phyloP scores from a whole-genome alignment of 1,140 invertebrate genomes.

The Conus ventricosus region DNA sequence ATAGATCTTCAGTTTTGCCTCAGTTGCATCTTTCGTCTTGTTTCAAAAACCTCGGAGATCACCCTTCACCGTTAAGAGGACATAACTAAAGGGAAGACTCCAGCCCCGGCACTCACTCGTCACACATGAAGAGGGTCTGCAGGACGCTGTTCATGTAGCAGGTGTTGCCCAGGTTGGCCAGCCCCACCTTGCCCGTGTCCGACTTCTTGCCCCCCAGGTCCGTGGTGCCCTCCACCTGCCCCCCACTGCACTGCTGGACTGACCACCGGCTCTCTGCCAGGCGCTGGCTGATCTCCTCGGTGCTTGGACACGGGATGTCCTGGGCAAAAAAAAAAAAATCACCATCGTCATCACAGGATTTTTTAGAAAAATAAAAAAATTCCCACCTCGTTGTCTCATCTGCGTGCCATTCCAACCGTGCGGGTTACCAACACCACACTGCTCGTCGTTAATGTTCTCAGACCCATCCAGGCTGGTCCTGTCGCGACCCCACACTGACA shows the following conservation, averaged over 20 bases:
- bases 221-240: background rate
- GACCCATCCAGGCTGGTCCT: too few species aligned
- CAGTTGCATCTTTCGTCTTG: too few species aligned
- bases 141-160: constrained; percentile 73
- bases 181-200: constrained; percentile 77
- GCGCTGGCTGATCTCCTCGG: constrained; percentile 36
- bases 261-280: constrained; percentile 29
- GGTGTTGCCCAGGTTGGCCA: constrained; percentile 82
- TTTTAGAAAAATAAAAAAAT: too few species aligned
- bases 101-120: constrained; percentile 78
- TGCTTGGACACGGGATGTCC: constrained; percentile 27
- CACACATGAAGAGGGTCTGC: constrained; percentile 86
- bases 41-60: too few species aligned
- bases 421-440: too few species aligned
- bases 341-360: background rate
- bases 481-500: too few species aligned
- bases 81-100: too few species aligned
- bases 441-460: too few species aligned
- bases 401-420: too few species aligned
- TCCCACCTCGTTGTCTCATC: too few species aligned
- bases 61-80: too few species aligned
- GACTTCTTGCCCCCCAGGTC: constrained; percentile 57
- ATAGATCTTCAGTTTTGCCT: too few species aligned
- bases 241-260: background rate
- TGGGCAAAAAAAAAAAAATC: constrained; percentile 5